A percentile compares a stretch with the other conserved stretches of the same genome.
Evolutionary conservation across 2,888 invertebrate genomes (phyloP).

Genomic region (Capitulum mitella): DNA sequence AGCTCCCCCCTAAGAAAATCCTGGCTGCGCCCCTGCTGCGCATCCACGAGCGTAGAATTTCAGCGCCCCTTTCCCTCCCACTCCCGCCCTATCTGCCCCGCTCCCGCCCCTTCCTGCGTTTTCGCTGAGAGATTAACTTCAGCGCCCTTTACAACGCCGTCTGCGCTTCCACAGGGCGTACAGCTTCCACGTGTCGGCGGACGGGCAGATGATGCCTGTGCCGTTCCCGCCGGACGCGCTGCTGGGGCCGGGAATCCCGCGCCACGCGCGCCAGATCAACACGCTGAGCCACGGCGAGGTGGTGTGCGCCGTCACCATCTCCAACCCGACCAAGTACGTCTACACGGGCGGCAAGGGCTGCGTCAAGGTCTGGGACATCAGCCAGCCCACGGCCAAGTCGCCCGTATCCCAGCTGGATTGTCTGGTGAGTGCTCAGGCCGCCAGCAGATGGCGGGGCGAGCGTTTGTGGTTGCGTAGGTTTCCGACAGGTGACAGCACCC

Average conservation of each 20-base stretch:
- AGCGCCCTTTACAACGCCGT: no score
- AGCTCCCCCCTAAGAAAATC: no score
- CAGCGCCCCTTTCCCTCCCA: no score
- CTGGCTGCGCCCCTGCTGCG: no score
- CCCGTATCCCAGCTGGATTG: conserved; percentile 84
- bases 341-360: conserved; percentile 97
- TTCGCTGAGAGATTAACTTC: no score
- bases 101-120: no score
- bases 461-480: no score
- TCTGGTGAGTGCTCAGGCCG: conserved; percentile 51
- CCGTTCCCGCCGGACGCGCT: conserved; percentile 92
- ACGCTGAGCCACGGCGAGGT: conserved; percentile 93
- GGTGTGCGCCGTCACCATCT: conserved; percentile 93
- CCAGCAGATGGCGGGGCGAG: no score
- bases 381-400: conserved; percentile 64
- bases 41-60: no score
- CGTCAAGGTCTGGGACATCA: conserved; percentile 72
- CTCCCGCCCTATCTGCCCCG: no score
- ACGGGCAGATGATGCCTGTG: conserved; percentile 80
- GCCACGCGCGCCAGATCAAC: conserved; percentile 81
- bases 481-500: no score
- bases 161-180: conserved; percentile 75
- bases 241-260: conserved; percentile 84
- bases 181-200: conserved; percentile 87
- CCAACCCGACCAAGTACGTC: conserved; percentile 79